Base-by-base conservation (phyloP, 2,888 invertebrate species). In the Hydrotaea diabolus region DNA sequence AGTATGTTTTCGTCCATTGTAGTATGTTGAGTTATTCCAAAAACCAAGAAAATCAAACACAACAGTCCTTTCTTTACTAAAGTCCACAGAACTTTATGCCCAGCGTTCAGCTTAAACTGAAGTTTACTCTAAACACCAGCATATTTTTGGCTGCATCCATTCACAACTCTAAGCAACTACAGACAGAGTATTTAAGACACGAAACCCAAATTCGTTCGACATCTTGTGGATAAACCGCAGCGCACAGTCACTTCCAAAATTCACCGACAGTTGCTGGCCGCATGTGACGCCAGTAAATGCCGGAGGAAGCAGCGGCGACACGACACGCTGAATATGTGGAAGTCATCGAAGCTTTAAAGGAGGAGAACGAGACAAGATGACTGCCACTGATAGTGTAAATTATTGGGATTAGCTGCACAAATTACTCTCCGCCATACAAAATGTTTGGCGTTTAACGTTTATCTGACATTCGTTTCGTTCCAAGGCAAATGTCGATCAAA, bases 331-430 rank as follows among this genome's bases (percentile, higher is more conserved):
- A 74, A 78, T 77, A 80, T 73, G 21, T 75, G 64, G 82, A 82
- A 82, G 72, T 78, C 77, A 78, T 77, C 73, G 72, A 77, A 85
- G 77, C 85, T 86, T 85, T 82, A 86, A 85, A 77, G 81, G 81
- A 80, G 74, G 74, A 69, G 77, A 81, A 86, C 85, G 87, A 86
- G 87, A 86, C 85, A 86, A 88, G 87, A 87, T 87, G 86, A 86
- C 87, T 86, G 84, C 86, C 79, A 87, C 85, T 85, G 88, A 88
- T 88, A 87, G 79, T 83, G 86, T 85, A 87, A 87, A 87, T 88
- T 87, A 87, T 86, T 82, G 85, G 85, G 87, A 87, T 88, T 87
- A 88, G 85, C 83, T 74, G 83, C 85, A 85, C 86, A 88, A 88
- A 87, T 87, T 88, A 86, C 86, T 83, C 86, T 86, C 86, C 80